These are phyloP conservation scores for Hydriomena furcata DNA, from an alignment of 2,888 invertebrate species.

Conservation along the genomic window DNA sequence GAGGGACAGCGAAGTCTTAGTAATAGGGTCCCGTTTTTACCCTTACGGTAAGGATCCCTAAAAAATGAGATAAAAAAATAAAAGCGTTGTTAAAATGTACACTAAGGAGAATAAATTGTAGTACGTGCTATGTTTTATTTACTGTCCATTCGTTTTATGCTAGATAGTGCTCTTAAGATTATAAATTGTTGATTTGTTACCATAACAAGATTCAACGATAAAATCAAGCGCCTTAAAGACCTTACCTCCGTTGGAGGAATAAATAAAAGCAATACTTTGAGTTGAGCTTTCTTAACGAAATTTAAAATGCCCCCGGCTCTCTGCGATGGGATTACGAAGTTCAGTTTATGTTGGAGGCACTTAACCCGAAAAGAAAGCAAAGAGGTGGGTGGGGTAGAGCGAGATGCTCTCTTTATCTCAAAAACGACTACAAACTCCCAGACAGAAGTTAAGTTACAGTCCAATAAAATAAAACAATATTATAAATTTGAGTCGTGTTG, in stretches of 20 bases:
- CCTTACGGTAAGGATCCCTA: no score
- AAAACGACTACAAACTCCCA: slow-evolving; percentile 7
- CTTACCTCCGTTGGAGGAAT: not conserved
- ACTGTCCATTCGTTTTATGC: no score
- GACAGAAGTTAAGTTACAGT: not conserved
- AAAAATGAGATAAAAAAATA: no score
- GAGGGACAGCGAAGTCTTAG: no score
- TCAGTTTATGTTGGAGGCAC: slow-evolving; percentile 30
- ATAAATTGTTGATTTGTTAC: no score
- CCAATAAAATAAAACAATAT: slow-evolving; percentile 5
- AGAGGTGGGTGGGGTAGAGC: not conserved
- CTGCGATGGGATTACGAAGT: slow-evolving; percentile 29
- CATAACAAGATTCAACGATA: no score
- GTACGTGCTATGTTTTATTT: no score
- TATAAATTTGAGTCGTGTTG: not conserved
- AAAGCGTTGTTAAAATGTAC: no score
- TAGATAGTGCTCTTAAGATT: no score
- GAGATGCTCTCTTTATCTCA: slow-evolving; percentile 4
- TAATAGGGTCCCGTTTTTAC: no score
- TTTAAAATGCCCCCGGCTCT: slow-evolving; percentile 25
- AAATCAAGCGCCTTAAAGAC: not conserved
- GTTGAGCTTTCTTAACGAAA: slow-evolving; percentile 27
- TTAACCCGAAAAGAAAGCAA: slow-evolving; percentile 27
- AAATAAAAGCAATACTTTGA: slow-evolving; percentile 20
- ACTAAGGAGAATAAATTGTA: no score